phyloP scores from a whole-genome alignment of 2,113 vertebrate genomes.

The Prinia subflava region DNA sequence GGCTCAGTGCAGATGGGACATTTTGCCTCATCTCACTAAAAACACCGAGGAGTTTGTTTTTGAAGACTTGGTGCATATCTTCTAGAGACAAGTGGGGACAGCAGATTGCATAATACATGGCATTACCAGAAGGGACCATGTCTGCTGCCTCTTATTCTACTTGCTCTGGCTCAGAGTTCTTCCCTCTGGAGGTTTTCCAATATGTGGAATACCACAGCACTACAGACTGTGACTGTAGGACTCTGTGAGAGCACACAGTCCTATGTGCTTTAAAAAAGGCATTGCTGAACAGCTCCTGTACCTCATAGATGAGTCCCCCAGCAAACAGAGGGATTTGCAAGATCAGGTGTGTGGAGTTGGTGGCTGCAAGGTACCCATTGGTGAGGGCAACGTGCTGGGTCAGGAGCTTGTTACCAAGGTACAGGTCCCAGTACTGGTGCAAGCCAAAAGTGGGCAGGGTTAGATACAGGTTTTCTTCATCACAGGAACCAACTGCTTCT shows the following conservation, averaged over 20 bases:
- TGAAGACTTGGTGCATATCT: background rate
- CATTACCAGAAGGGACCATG: background rate
- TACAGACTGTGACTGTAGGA: background rate
- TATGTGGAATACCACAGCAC: background rate
- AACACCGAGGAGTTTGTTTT: constrained; percentile 4
- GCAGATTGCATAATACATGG: background rate
- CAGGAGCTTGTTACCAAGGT: constrained; percentile 36
- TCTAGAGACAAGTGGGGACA: background rate
- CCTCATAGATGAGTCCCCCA: constrained; percentile 54
- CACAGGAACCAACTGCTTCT: constrained; percentile 49
- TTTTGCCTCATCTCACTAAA: constrained; percentile 42
- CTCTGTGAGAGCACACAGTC: background rate
- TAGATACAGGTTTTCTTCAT: constrained; percentile 34
- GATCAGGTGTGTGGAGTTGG: constrained; percentile 45
- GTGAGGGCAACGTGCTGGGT: background rate
- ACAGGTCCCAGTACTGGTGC: constrained; percentile 46
- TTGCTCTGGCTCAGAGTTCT: background rate
- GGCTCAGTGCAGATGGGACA: background rate
- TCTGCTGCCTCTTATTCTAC: background rate
- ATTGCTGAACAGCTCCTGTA: background rate
- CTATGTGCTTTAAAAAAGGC: background rate
- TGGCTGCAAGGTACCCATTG: constrained; percentile 23
- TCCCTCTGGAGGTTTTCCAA: background rate
- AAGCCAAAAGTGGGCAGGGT: constrained; percentile 3
- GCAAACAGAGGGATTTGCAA: constrained; percentile 61